Evolutionary conservation across 2,113 vertebrate species (phyloP).

Genomic region (Siniperca knerii): DNA sequence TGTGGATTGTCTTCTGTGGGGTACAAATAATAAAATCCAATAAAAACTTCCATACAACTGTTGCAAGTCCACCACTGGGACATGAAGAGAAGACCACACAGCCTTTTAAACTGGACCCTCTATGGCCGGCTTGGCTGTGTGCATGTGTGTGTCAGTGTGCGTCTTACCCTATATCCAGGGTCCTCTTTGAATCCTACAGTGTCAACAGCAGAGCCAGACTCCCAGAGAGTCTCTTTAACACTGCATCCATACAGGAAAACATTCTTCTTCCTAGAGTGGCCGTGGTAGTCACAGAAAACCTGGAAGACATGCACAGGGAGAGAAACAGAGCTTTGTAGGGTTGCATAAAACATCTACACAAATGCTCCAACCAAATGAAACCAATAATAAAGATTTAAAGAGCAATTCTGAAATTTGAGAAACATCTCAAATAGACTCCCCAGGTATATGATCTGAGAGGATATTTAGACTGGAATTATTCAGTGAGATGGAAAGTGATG

Average conservation of each 20-base stretch:
- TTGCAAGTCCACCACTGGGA: too few species aligned
- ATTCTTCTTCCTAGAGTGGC: conserved; percentile 95
- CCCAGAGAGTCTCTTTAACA: conserved; percentile 93
- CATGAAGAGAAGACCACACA: not conserved
- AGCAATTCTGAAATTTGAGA: not conserved
- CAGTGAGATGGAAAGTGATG: not conserved
- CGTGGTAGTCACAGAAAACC: conserved; percentile 97
- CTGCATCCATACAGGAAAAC: conserved; percentile 95
- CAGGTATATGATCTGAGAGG: not conserved
- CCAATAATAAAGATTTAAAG: not conserved
- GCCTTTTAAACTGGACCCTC: not conserved
- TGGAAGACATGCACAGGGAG: conserved; percentile 46
- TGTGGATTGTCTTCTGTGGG: too few species aligned
- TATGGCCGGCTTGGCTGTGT: not conserved
- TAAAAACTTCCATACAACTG: too few species aligned
- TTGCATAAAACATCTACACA: not conserved
- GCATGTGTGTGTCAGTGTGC: not conserved
- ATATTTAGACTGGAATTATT: not conserved
- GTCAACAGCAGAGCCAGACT: conserved; percentile 85
- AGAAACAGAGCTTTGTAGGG: not conserved
- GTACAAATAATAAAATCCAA: too few species aligned
- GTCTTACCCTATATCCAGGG: conserved; percentile 89
- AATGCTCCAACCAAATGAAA: not conserved
- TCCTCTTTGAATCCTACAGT: conserved; percentile 86
- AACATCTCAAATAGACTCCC: not conserved